Evolutionary conservation across 2,797 vertebrate genomes (phyloP), one percentile per base, ranked within the genome.

Genomic region (Aeoliscus strigatus): DNA sequence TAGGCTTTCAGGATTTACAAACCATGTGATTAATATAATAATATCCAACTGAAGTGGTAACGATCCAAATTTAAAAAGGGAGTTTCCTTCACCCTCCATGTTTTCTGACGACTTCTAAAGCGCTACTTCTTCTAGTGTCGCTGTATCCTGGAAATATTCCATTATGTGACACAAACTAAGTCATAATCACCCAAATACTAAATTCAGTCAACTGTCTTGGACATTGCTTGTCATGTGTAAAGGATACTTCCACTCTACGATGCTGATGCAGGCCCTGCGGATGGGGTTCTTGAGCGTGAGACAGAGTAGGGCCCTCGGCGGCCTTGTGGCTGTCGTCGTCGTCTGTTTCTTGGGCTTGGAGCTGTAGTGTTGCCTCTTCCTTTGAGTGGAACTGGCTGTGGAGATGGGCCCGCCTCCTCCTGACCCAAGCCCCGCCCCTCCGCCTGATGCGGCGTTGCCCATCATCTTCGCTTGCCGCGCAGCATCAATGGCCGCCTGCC

Each of bases 161-260:
- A n/a, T n/a, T n/a, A n/a, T n/a, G n/a, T n/a, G n/a, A n/a, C n/a
- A n/a, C n/a, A n/a, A n/a, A n/a, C n/a, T n/a, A n/a, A n/a, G n/a
- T n/a, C n/a, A n/a, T n/a, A n/a, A n/a, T n/a, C n/a, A n/a, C n/a
- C n/a, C n/a, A n/a, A n/a, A n/a, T n/a, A n/a, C n/a, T n/a, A n/a
- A n/a, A n/a, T n/a, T n/a, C n/a, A n/a, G n/a, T n/a, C n/a, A n/a
- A n/a, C n/a, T n/a, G n/a, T n/a, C n/a, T n/a, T n/a, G n/a, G n/a
- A n/a, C n/a, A n/a, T n/a, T n/a, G n/a, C n/a, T n/a, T n/a, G n/a
- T n/a, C n/a, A n/a, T n/a, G n/a, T n/a, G n/a, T 25, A 59, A 92
- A 99, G 96, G 96, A 98, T 99, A 99, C 90, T 99, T 99, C 96
- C 96, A 99, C 86, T 99, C 96, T 8, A 99, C 96, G 10, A 99